Base-by-base conservation (phyloP, 2,888 invertebrate species). In the Cosmia pyralina region DNA sequence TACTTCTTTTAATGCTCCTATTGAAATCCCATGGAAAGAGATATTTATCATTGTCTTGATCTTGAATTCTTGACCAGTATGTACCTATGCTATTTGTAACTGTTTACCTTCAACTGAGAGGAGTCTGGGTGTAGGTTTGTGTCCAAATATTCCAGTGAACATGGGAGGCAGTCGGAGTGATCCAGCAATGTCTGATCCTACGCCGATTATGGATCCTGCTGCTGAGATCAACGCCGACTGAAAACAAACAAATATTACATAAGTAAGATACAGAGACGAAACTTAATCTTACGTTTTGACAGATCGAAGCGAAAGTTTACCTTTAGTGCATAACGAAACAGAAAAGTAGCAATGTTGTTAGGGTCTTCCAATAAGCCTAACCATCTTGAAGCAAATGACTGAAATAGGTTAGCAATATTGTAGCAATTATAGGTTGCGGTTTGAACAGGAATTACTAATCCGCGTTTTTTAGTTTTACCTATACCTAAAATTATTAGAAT, bases 71-170 rank as follows among this genome's bases (percentile, higher is more conserved):
- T n/a, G n/a, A n/a, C n/a, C n/a, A n/a, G n/a, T n/a, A n/a, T n/a
- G n/a, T n/a, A n/a, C n/a, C n/a, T n/a, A n/a, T n/a, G n/a, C n/a
- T n/a, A 46, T 55, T 69, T 22, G 0, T 38, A 8, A 72, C 10
- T 44, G 0, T 15, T 77, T 91, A 94, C 96, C 98, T 86, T 96
- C 95, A 74, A 96, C 94, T 1, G 97, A 97, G 5, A 98, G 94
- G 7, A 97, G 96, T 83, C 97, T 97, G 2, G 98, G 97, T 59
- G 98, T 97, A 0, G 99, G 98, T 90, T 99, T 99, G 91, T 99
- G 99, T n/a, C 99, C 99, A 95, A 98, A 99, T 71, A 99, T 97
- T 38, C 99, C 99, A 88, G 98, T 98, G 92, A 98, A 99, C 97
- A 98, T 98, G 2, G 98, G 97, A 0, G 99, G 99, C 88, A 99